Evolutionary conservation across 2,888 invertebrate species (phyloP).

Genomic region (Teinopalpus imperialis): DNA sequence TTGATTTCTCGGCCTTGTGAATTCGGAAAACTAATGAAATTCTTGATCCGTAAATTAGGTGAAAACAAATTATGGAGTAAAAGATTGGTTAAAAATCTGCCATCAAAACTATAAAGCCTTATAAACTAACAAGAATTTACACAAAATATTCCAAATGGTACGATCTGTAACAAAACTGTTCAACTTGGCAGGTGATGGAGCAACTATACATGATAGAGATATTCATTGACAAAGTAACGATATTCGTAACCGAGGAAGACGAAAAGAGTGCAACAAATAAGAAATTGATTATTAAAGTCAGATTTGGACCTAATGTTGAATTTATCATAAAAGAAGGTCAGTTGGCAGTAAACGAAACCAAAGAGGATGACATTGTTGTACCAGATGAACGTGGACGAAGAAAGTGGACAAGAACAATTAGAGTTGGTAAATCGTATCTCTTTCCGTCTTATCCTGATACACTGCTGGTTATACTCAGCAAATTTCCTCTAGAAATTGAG

Average conservation of each 20-base stretch:
- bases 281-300: conserved; percentile 68
- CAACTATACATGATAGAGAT: conserved; percentile 82
- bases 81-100: too few relatives aligned
- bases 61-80: too few relatives aligned
- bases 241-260: conserved; percentile 54
- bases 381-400: conserved; percentile 53
- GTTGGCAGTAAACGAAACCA: conserved; percentile 49
- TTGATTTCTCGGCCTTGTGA: too few relatives aligned
- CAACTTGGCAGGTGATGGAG: conserved; percentile 77
- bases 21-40: too few relatives aligned
- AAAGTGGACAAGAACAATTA: conserved; percentile 61
- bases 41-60: too few relatives aligned
- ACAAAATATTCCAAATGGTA: not conserved
- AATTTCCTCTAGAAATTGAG: conserved; percentile 74
- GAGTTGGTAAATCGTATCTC: conserved; percentile 79
- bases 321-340: conserved; percentile 75
- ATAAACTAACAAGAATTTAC: not conserved
- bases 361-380: conserved; percentile 55
- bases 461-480: conserved; percentile 63
- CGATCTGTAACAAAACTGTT: conserved; percentile 61
- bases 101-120: too few relatives aligned
- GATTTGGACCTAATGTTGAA: conserved; percentile 72
- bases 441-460: conserved; percentile 75
- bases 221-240: conserved; percentile 75
- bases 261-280: conserved; percentile 57